phyloP scores from a whole-genome alignment of 2,113 vertebrate species.

The Vulpes ferrilata region DNA sequence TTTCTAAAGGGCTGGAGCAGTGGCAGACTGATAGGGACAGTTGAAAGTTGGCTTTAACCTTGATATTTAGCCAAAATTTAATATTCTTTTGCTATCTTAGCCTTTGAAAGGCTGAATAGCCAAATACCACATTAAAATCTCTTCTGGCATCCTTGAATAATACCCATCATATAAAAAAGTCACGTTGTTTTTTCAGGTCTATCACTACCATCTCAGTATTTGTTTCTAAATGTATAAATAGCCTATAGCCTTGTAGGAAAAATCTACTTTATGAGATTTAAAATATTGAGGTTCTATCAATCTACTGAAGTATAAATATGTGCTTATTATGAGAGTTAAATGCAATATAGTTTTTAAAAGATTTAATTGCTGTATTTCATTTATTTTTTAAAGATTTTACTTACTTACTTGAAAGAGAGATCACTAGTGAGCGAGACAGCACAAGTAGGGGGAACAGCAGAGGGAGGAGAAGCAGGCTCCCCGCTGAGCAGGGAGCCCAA shows the following conservation, averaged over 20 bases:
- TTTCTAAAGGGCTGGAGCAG: constrained; percentile 2
- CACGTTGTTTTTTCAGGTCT: not conserved
- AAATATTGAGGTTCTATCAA: not conserved
- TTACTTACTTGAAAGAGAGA: no score
- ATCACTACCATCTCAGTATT: constrained; percentile 48
- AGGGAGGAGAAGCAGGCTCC: no score
- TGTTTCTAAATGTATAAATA: constrained; percentile 39
- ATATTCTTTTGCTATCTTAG: not conserved
- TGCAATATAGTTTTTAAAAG: not conserved
- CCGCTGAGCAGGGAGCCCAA: no score
- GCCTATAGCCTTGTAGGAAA: constrained; percentile 18
- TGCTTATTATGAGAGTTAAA: not conserved
- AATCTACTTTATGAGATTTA: not conserved
- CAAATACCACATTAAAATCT: constrained; percentile 19
- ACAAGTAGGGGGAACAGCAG: no score
- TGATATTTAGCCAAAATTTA: constrained; percentile 29
- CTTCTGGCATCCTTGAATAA: constrained; percentile 24
- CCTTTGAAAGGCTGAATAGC: constrained; percentile 14
- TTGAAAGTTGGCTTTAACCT: constrained; percentile 5
- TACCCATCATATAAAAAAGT: not conserved
- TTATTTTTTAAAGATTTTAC: no score
- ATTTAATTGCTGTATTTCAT: not conserved
- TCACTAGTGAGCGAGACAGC: no score
- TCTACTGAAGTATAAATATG: not conserved
- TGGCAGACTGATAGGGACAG: not conserved